Conservation (phyloP, 2,113 vertebrate genomes). For the Fregata magnificens region DNA sequence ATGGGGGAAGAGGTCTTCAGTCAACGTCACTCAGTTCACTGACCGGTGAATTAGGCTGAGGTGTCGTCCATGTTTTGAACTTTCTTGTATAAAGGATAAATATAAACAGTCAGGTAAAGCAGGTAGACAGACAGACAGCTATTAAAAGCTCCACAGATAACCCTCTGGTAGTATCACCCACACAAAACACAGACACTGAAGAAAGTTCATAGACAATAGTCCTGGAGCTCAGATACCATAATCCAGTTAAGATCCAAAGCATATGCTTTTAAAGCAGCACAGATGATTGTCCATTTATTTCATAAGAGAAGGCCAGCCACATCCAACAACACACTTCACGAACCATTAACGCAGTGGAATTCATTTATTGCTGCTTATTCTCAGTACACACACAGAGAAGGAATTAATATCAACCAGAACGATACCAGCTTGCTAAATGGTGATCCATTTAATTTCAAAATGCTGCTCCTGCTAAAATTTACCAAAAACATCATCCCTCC, state of each 20-base stretch:
- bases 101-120: not conserved
- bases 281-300: not conserved
- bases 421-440: not conserved
- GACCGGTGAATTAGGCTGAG: not conserved
- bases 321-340: not conserved
- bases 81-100: not conserved
- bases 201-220: not conserved
- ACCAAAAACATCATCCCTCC: not conserved
- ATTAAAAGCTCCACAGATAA: not conserved
- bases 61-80: not conserved
- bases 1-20: not conserved
- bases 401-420: not conserved
- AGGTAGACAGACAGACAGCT: not conserved
- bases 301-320: not conserved
- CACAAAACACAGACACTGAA: not conserved
- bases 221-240: not conserved
- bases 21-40: not conserved
- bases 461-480: not conserved
- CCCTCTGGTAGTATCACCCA: not conserved
- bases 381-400: conserved; percentile 3
- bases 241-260: not conserved
- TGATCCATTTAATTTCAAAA: not conserved
- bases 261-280: not conserved
- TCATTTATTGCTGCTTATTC: conserved; percentile 26
- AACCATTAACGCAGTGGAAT: conserved; percentile 28